These are phyloP conservation scores for Salvator merianae DNA, from an alignment of 2,113 vertebrate species.

Conservation along the genomic window DNA sequence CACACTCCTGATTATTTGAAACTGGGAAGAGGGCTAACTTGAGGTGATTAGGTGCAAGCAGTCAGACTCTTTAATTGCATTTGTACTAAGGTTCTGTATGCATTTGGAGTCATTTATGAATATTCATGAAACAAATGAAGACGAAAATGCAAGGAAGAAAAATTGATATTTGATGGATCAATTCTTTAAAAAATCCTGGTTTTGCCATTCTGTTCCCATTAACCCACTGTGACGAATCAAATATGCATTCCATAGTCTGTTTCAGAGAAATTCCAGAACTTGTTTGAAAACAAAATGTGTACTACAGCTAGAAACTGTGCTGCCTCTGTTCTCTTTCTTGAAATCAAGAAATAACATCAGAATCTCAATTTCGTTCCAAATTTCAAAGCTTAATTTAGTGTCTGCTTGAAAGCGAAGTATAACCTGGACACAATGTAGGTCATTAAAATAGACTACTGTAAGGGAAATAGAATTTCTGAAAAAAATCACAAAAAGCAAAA, in stretches of 20 bases:
- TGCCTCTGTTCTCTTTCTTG: neutral
- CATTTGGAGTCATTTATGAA: too few species aligned
- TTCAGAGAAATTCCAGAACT: slow-evolving; percentile 4
- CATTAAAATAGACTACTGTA: slow-evolving; percentile 48
- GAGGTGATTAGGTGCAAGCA: too few species aligned
- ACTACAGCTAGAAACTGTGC: neutral
- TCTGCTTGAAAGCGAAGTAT: slow-evolving; percentile 49
- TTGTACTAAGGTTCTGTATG: too few species aligned
- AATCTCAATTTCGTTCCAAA: slow-evolving; percentile 55
- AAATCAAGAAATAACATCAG: neutral
- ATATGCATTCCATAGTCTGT: neutral
- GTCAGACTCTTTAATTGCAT: too few species aligned
- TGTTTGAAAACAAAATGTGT: slow-evolving; percentile 36
- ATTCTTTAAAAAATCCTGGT: too few species aligned
- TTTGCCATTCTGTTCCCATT: neutral
- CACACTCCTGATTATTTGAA: too few species aligned
- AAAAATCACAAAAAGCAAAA: slow-evolving; percentile 29
- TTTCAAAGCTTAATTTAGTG: slow-evolving; percentile 64
- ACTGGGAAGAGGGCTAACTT: too few species aligned
- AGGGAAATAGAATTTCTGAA: slow-evolving; percentile 20
- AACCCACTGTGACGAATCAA: neutral
- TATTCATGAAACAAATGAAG: too few species aligned
- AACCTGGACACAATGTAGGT: slow-evolving; percentile 42
- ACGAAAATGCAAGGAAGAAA: too few species aligned
- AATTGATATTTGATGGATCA: too few species aligned